phyloP scores from a whole-genome alignment of 2,888 invertebrate genomes.

The Eilema sororculum region DNA sequence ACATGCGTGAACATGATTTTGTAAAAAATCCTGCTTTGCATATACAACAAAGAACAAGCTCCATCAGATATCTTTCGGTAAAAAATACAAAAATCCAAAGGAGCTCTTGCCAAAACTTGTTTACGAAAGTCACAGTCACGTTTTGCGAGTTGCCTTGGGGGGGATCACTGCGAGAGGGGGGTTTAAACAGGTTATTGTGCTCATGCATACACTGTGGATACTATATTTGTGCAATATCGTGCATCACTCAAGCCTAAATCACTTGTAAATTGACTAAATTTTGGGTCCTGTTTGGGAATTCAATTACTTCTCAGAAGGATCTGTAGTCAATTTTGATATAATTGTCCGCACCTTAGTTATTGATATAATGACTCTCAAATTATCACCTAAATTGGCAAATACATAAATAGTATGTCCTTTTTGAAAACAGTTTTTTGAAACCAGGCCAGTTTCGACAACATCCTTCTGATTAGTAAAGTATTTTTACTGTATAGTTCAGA shows the following conservation, averaged over 20 bases:
- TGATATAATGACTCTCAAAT: conserved; percentile 10
- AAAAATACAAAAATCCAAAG: conserved; percentile 44
- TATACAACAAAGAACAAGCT: conserved; percentile 48
- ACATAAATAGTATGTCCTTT: not conserved
- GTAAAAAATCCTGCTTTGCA: conserved; percentile 44
- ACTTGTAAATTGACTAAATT: conserved; percentile 47
- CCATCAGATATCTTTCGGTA: conserved; percentile 51
- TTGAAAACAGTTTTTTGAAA: not conserved
- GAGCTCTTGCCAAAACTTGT: conserved; percentile 55
- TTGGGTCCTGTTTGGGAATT: conserved; percentile 34
- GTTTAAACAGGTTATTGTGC: conserved; percentile 43
- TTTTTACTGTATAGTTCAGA: conserved; percentile 44
- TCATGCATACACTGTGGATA: conserved; percentile 12
- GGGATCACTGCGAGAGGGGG: conserved; percentile 31
- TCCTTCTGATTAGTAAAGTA: conserved; percentile 22
- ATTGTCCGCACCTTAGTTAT: conserved; percentile 9
- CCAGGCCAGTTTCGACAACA: not conserved
- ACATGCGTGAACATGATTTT: conserved; percentile 18
- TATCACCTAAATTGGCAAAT: not conserved
- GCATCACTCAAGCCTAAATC: conserved; percentile 47
- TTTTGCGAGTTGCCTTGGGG: conserved; percentile 50
- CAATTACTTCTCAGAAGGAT: conserved; percentile 43
- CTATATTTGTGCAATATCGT: conserved; percentile 30
- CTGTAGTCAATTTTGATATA: conserved; percentile 17
- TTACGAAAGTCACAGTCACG: conserved; percentile 61